Evolutionary conservation across 2,113 vertebrate species (phyloP).

Genomic region (Silurus meridionalis): DNA sequence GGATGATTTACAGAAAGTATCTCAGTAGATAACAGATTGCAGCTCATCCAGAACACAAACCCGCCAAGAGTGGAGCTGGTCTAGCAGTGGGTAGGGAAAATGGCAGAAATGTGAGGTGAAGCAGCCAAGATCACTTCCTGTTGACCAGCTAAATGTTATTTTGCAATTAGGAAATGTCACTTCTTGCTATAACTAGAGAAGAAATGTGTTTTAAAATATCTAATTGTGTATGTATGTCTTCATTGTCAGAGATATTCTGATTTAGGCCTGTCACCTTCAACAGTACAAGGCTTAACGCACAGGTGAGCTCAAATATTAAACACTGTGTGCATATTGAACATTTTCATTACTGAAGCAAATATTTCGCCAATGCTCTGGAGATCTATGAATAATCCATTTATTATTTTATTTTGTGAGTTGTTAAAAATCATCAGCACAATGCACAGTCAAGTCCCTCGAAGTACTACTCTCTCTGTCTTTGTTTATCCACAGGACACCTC

Average conservation of each 20-base stretch:
- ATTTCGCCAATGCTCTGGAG: not conserved
- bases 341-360: not conserved
- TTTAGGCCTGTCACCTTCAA: slow-evolving; percentile 78
- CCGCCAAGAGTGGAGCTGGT: not conserved
- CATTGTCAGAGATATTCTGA: slow-evolving; percentile 83
- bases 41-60: too few relatives aligned
- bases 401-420: not conserved
- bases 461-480: not conserved
- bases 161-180: not conserved
- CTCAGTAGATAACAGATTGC: not conserved
- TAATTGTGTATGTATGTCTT: slow-evolving; percentile 14
- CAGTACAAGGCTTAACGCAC: slow-evolving; percentile 77
- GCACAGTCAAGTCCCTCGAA: not conserved
- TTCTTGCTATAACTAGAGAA: not conserved
- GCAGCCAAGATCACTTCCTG: not conserved
- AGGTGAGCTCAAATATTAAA: slow-evolving; percentile 74
- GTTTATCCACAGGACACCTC: slow-evolving; percentile 22
- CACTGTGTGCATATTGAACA: not conserved
- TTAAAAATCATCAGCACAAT: not conserved
- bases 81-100: not conserved
- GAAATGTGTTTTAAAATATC: slow-evolving; percentile 3
- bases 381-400: not conserved
- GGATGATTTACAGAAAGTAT: not conserved
- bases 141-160: not conserved
- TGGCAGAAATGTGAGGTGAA: not conserved